phyloP scores from a whole-genome alignment of 2,113 vertebrate species.

The Bucco capensis region DNA sequence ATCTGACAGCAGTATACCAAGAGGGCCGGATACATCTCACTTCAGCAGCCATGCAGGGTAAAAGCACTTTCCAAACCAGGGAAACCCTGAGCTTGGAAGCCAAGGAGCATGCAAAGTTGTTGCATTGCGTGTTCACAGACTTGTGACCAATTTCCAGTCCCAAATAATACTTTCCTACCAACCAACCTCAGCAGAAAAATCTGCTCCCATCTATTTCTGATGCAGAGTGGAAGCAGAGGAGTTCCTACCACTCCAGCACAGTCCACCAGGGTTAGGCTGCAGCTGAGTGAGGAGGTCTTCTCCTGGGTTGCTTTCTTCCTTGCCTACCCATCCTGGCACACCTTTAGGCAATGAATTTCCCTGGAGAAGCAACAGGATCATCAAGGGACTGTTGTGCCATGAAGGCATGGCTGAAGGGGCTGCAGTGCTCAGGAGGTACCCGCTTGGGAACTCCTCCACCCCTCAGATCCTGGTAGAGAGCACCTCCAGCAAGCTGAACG shows the following conservation, averaged over 20 bases:
- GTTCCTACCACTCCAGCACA: not conserved
- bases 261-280: not conserved
- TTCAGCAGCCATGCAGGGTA: not conserved
- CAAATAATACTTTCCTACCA: fast-evolving
- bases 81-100: not conserved
- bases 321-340: fast-evolving
- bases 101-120: not conserved
- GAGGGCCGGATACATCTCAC: not conserved
- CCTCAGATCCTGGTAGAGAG: fast-evolving
- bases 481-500: fast-evolving
- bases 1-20: not conserved
- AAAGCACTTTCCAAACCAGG: not conserved
- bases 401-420: fast-evolving
- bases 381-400: fast-evolving
- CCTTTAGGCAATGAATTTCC: fast-evolving
- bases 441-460: fast-evolving
- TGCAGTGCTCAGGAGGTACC: not conserved
- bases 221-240: not conserved
- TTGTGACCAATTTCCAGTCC: not conserved
- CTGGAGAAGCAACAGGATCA: not conserved
- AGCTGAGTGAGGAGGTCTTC: not conserved
- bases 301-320: not conserved
- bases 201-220: not conserved
- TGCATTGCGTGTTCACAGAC: not conserved
- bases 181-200: not conserved